Percentiles rank a stretch among this genome's conserved stretches.
These are phyloP conservation scores for Hoplodrina ambigua DNA, from an alignment of 2,888 invertebrate genomes.

Conservation along the genomic window DNA sequence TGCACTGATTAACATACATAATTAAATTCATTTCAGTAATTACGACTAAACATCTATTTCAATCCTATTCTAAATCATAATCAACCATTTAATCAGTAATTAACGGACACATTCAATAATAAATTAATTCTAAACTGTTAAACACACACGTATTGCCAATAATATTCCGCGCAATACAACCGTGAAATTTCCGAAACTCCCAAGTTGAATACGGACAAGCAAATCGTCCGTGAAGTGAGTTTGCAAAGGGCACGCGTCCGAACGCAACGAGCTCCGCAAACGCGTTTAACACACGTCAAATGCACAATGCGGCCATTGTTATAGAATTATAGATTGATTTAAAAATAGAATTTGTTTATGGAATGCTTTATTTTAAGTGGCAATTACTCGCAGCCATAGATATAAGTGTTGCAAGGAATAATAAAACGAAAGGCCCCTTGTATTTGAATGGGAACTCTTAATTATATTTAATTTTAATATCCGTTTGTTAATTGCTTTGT, in stretches of 20 bases:
- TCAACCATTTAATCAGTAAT: slow-evolving; percentile 30
- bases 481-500: slow-evolving; percentile 50
- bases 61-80: slow-evolving; percentile 17
- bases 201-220: slow-evolving; percentile 64
- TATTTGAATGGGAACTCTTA: slow-evolving; percentile 47
- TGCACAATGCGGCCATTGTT: slow-evolving; percentile 61
- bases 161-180: slow-evolving; percentile 54
- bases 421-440: slow-evolving; percentile 52
- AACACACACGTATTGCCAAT: slow-evolving; percentile 40
- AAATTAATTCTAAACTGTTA: slow-evolving; percentile 38
- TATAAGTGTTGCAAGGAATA: slow-evolving; percentile 45
- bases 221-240: slow-evolving; percentile 74
- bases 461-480: slow-evolving; percentile 60
- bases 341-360: slow-evolving; percentile 49
- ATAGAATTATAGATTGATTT: slow-evolving; percentile 55
- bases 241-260: slow-evolving; percentile 67
- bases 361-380: slow-evolving; percentile 50
- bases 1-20: background rate
- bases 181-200: slow-evolving; percentile 60
- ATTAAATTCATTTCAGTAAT: too few species aligned
- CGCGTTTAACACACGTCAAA: slow-evolving; percentile 66
- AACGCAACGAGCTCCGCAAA: slow-evolving; percentile 64
- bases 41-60: slow-evolving; percentile 4
- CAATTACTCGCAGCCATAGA: slow-evolving; percentile 58
- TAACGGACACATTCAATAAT: slow-evolving; percentile 23